A percentile compares a stretch with the other conserved stretches of the same genome.
These are phyloP conservation scores for Felis catus DNA, from an alignment of 2,113 vertebrate genomes.

Conservation along the genomic window DNA sequence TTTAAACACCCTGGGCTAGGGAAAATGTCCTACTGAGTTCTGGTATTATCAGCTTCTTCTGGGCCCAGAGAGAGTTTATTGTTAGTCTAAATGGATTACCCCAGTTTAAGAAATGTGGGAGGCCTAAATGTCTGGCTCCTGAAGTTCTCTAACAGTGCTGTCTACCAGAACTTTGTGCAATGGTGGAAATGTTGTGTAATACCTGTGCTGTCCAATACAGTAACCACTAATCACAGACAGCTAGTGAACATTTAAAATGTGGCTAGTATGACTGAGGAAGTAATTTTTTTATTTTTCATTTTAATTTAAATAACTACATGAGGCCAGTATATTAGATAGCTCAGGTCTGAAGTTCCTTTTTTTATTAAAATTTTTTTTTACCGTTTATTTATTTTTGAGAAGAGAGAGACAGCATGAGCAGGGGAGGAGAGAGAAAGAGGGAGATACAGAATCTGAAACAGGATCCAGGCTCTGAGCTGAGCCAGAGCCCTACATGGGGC, in stretches of 20 bases:
- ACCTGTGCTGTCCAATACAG: background rate
- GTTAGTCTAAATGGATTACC: constrained; percentile 28
- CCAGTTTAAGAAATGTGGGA: constrained; percentile 32
- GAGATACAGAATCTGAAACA: too few species aligned
- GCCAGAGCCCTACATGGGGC: too few species aligned
- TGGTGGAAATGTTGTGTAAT: background rate
- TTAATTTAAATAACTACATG: constrained; percentile 16
- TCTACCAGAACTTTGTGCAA: background rate
- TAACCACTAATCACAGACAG: background rate
- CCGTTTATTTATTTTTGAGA: too few species aligned
- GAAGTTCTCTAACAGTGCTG: background rate
- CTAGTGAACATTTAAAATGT: background rate
- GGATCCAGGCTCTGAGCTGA: too few species aligned
- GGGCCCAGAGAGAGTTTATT: background rate
- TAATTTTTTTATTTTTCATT: background rate
- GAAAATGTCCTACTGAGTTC: background rate
- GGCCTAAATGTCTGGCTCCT: background rate
- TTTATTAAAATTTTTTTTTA: too few species aligned
- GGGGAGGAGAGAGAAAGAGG: too few species aligned
- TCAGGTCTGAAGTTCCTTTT: background rate
- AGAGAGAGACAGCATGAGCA: too few species aligned
- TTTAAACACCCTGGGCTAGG: background rate
- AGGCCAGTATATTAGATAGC: background rate
- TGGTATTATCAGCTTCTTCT: background rate
- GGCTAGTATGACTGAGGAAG: background rate